Percentiles rank a stretch among this genome's conserved stretches.
Evolutionary conservation across 1,140 invertebrate genomes (phyloP).

Genomic region (Drosophila truncata): DNA sequence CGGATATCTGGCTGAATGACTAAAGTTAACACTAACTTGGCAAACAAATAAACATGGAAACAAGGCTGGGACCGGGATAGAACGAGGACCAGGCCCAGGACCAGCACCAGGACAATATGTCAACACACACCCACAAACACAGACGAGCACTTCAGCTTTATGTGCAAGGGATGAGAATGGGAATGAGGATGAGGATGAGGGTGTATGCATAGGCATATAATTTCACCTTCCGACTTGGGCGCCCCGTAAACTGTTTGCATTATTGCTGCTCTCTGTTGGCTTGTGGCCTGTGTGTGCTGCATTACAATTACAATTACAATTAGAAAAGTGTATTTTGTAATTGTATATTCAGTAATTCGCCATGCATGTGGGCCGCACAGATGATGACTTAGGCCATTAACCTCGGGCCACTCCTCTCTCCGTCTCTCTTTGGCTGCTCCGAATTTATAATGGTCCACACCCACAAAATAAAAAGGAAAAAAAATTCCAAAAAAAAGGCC

Average conservation of each 20-base stretch:
- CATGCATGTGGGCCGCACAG: constrained; percentile 51
- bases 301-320: constrained; percentile 84
- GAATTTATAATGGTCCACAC: constrained; percentile 19
- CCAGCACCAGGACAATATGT: constrained; percentile 67
- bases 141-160: constrained; percentile 57
- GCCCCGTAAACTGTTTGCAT: constrained; percentile 78
- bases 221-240: constrained; percentile 73
- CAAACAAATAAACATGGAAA: constrained; percentile 84
- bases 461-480: constrained; percentile 13
- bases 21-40: constrained; percentile 84
- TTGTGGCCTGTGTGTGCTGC: constrained; percentile 61
- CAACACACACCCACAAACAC: constrained; percentile 72
- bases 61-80: constrained; percentile 24
- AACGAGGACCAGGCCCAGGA: constrained; percentile 6
- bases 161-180: constrained; percentile 15
- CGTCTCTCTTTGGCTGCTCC: background rate
- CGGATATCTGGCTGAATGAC: constrained; percentile 82
- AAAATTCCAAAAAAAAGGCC: constrained; percentile 15
- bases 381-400: constrained; percentile 54
- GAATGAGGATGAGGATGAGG: constrained; percentile 4
- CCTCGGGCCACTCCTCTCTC: constrained; percentile 38
- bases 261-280: constrained; percentile 53
- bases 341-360: constrained; percentile 78
- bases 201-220: constrained; percentile 76
- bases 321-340: constrained; percentile 80